Conservation (phyloP, 2,888 invertebrate species). For the Eubasilissa splendida region DNA sequence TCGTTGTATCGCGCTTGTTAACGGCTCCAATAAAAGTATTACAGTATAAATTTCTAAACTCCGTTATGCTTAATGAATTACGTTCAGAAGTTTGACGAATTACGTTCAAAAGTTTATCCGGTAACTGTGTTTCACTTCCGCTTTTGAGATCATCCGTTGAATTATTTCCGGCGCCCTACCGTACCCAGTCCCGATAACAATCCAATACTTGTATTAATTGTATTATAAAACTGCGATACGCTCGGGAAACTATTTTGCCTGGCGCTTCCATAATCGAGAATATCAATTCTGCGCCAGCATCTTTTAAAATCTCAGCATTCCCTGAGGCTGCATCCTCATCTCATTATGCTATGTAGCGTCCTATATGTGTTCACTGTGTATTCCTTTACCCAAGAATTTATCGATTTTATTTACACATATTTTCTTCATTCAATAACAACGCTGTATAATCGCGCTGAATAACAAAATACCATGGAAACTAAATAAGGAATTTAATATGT, state of each 20-base stretch:
- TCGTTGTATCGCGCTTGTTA: conserved; percentile 1
- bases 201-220: neutral
- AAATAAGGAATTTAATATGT: too few species aligned
- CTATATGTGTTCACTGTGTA: conserved; percentile 1
- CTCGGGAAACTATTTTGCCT: neutral
- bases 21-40: neutral
- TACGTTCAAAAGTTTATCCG: neutral
- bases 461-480: too few species aligned
- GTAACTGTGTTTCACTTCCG: conserved; percentile 27
- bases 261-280: conserved; percentile 9
- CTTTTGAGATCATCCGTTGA: neutral
- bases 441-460: too few species aligned
- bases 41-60: conserved; percentile 2
- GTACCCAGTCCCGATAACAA: neutral
- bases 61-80: conserved; percentile 5
- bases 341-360: conserved; percentile 12
- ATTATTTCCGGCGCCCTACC: neutral
- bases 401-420: too few species aligned
- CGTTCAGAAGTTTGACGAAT: neutral
- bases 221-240: neutral
- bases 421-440: too few species aligned
- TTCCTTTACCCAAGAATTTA: too few species aligned
- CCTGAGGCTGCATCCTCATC: conserved; percentile 7
- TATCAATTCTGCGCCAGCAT: conserved; percentile 1
- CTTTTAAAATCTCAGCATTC: neutral